Conservation (phyloP, 1,140 invertebrate species). For the Aphidius ervi region DNA sequence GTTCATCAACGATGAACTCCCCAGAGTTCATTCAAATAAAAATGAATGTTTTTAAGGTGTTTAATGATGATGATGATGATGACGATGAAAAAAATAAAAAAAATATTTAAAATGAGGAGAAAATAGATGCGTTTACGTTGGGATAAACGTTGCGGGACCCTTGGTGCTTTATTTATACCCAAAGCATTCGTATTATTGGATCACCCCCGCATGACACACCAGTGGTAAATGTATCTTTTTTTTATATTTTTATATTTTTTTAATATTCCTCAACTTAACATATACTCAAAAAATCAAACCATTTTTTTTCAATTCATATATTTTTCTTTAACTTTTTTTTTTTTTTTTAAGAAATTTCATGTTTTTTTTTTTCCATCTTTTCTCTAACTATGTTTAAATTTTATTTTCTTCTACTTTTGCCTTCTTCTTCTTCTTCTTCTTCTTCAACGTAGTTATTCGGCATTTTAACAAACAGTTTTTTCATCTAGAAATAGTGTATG, state of each 20-base stretch:
- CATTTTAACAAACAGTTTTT: neutral
- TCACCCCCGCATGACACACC: conserved; percentile 36
- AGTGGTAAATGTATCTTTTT: conserved; percentile 32
- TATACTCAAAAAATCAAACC: no score
- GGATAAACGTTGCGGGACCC: conserved; percentile 23
- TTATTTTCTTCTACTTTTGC: no score
- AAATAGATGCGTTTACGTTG: conserved; percentile 24
- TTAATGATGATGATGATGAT: no score
- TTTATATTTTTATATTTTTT: conserved; percentile 18
- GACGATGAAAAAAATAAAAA: neutral
- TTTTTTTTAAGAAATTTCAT: neutral
- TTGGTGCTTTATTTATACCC: conserved; percentile 35
- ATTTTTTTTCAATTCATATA: neutral
- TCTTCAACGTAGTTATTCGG: neutral
- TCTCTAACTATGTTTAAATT: conserved; percentile 26
- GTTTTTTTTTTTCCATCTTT: conserved; percentile 8
- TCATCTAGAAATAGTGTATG: neutral
- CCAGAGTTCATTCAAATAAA: no score
- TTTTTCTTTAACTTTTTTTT: neutral
- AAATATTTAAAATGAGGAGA: conserved; percentile 9
- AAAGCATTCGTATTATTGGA: conserved; percentile 46
- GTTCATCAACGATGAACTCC: no score
- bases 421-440: no score
- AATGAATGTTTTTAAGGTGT: no score
- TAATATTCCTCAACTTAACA: no score